Base-by-base conservation (phyloP, 1,140 invertebrate species). In the Aphis gossypii region DNA sequence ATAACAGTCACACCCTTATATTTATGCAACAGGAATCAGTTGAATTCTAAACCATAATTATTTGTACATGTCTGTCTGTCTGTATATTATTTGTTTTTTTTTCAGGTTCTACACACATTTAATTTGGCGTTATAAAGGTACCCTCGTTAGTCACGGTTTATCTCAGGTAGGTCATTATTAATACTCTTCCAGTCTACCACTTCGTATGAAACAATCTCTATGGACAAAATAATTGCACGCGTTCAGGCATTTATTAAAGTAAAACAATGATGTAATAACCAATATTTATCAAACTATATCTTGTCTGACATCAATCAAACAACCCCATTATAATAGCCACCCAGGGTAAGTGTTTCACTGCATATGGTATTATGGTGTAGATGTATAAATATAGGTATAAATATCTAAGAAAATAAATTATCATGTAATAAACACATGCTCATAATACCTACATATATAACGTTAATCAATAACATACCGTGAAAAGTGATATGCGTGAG, bases 61-160 rank as follows among this genome's bases (percentile, higher is more conserved):
- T 86, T 25, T 86, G 2, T 76, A 76, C n/a, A 30, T 76, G n/a
- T 76, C 60, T 76, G 60, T 68, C 30, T 68, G 60, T 76, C 30
- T 41, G 21, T 86, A 86, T 86, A 30, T 76, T 68, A 14, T 60
- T 68, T 68, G 60, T 68, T 68, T 44, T 84, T 84, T 86, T 86
- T 38, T 25, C 83, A 86, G 41, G 38, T 86, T 44, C 38, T 30
- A 23, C 11, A 86, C 2, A 14, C 83, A 86, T 76, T 76, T 76
- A 76, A 76, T 41, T 44, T 86, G 41, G 83, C 41, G 41, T 86
- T 44, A 86, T 86, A 86, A 44, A 86, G 41, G 83, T 86, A 25
- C 83, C 23, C 83, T 86, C 83, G 83, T 86, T 86, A 86, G 83
- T 86, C 83, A 86, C 83, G 83, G 41, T 86, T 44, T 86, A 86